Evolutionary conservation across 2,113 vertebrate species (phyloP).

Genomic region (Addax nasomaculatus): DNA sequence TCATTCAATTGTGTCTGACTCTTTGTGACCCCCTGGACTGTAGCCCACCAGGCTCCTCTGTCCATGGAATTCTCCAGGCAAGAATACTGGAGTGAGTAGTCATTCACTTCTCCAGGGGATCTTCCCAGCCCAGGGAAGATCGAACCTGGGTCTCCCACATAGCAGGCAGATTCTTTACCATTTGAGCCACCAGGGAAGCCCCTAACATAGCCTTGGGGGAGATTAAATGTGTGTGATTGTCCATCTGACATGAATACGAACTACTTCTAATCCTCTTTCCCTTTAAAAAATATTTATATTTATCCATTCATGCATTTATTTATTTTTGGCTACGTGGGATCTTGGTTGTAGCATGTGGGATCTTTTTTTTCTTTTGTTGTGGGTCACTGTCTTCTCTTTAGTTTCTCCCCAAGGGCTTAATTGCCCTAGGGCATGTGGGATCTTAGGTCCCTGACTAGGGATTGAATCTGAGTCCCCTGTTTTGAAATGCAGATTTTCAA

Average conservation of each 20-base stretch:
- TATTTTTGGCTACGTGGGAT: not conserved
- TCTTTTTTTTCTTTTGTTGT: not conserved
- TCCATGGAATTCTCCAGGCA: not conserved
- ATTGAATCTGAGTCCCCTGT: not conserved
- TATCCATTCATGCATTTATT: not conserved
- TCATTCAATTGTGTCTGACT: not conserved
- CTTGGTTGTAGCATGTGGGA: not conserved
- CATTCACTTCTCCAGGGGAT: not conserved
- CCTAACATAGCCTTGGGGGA: not conserved
- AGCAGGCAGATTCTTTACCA: not conserved
- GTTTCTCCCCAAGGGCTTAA: not conserved
- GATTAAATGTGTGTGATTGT: not conserved
- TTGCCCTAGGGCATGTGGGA: not conserved
- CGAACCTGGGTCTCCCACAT: not conserved
- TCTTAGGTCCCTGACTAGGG: not conserved
- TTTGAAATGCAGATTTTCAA: not conserved
- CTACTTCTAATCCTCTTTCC: not conserved
- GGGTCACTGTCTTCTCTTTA: not conserved
- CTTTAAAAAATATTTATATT: not conserved
- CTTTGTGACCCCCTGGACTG: not conserved
- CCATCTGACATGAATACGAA: not conserved
- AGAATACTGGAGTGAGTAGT: not conserved
- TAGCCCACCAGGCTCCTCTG: not conserved
- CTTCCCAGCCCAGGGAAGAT: not conserved
- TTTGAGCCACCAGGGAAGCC: not conserved